A percentile compares a stretch with the other conserved stretches of the same genome.
phyloP scores from a whole-genome alignment of 2,888 invertebrate genomes.

The Dasysyrphus albostriatus region DNA sequence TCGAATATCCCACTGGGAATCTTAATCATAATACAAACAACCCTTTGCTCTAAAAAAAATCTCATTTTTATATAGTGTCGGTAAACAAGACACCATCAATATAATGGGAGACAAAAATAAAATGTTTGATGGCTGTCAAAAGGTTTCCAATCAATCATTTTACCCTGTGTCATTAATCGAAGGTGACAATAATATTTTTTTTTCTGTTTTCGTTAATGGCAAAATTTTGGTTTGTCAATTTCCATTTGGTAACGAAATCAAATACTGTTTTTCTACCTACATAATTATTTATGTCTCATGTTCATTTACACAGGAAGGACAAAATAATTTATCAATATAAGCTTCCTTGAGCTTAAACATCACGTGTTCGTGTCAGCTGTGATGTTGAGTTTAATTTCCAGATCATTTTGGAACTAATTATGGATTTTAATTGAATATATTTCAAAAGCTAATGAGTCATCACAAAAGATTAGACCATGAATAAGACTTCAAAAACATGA shows the following conservation, averaged over 20 bases:
- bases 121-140: constrained; percentile 1
- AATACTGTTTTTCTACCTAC: background rate
- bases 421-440: constrained; percentile 9
- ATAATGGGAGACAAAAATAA: background rate
- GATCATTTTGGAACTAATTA: background rate
- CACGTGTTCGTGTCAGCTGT: background rate
- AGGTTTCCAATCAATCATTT: background rate
- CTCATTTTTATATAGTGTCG: background rate
- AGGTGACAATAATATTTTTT: background rate
- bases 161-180: background rate
- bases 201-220: background rate
- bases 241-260: background rate
- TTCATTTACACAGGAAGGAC: background rate
- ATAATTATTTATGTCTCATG: background rate
- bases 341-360: background rate
- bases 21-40: constrained; percentile 11
- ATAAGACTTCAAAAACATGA: background rate
- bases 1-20: background rate
- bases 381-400: background rate
- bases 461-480: background rate
- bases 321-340: background rate
- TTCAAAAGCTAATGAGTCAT: background rate
- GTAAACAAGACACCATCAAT: background rate
- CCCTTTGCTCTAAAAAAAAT: background rate
- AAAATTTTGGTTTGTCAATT: background rate